A percentile compares a stretch with the other conserved stretches of the same genome.
Evolutionary conservation across 2,113 vertebrate genomes (phyloP).

Genomic region (Solenodon paradoxus): DNA sequence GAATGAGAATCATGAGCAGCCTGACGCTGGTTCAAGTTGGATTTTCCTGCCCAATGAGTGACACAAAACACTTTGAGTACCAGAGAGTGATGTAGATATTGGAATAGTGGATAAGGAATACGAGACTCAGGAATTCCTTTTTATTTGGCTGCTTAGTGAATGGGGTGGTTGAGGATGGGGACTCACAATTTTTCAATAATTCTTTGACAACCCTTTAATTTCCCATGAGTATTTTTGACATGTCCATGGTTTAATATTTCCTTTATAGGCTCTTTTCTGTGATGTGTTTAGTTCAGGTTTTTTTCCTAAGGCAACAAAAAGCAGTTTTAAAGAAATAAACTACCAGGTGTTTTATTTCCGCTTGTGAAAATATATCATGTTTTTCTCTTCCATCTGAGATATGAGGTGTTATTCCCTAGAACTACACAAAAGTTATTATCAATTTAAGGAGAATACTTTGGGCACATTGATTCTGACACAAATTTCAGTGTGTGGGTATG

Average conservation of each 20-base stretch:
- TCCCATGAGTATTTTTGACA: not conserved
- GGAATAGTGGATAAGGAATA: not conserved
- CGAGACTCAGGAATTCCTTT: not conserved
- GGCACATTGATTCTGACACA: not conserved
- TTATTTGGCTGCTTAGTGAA: not conserved
- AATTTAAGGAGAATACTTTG: not conserved
- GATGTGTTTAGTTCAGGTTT: not conserved
- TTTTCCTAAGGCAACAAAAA: not conserved
- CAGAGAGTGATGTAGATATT: not conserved
- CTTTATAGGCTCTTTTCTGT: not conserved
- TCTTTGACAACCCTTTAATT: not conserved
- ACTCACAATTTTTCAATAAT: not conserved
- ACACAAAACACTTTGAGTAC: not conserved
- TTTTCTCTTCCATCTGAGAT: not conserved
- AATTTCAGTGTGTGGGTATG: not conserved
- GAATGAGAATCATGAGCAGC: not conserved
- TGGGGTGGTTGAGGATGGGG: not conserved
- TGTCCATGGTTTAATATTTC: not conserved
- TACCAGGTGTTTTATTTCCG: too few relatives aligned
- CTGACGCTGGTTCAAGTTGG: not conserved
- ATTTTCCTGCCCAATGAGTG: not conserved
- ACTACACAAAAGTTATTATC: not conserved
- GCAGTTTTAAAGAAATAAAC: not conserved
- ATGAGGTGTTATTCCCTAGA: not conserved
- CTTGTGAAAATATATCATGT: not conserved